phyloP scores from a whole-genome alignment of 2,888 invertebrate species.

The Melipona beecheii region DNA sequence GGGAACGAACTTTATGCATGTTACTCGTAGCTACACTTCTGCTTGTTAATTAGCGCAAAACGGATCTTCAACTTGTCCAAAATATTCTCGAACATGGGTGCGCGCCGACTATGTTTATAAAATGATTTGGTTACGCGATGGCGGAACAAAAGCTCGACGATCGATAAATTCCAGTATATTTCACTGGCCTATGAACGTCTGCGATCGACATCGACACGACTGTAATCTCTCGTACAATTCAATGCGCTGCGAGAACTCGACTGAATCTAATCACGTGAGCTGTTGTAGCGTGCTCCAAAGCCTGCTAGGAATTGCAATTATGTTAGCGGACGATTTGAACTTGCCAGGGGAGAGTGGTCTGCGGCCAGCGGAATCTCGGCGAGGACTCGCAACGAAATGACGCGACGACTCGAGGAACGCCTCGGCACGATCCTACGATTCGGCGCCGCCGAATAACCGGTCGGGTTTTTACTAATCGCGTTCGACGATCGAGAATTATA shows the following conservation, averaged over 20 bases:
- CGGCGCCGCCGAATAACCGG: not conserved
- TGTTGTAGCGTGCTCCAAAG: slow-evolving; percentile 52
- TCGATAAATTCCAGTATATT: slow-evolving; percentile 40
- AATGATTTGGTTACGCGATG: not conserved
- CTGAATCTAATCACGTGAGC: slow-evolving; percentile 63
- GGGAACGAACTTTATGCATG: not conserved
- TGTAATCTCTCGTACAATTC: slow-evolving; percentile 60
- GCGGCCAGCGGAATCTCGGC: slow-evolving; percentile 99
- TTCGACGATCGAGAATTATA: not conserved
- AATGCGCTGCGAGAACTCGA: slow-evolving; percentile 57
- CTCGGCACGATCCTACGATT: not conserved
- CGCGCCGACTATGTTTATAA: too few species aligned
- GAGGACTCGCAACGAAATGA: slow-evolving; percentile 41
- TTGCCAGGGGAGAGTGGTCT: slow-evolving; percentile 89
- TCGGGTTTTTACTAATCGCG: not conserved
- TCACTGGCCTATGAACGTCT: slow-evolving; percentile 36
- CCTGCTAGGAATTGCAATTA: slow-evolving; percentile 65
- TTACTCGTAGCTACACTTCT: not conserved
- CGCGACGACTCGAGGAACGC: not conserved
- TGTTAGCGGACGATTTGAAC: slow-evolving; percentile 57
- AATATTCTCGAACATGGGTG: too few species aligned
- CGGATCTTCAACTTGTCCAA: not conserved
- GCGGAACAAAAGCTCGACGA: not conserved
- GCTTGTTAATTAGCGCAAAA: not conserved
- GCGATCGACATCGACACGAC: slow-evolving; percentile 53